phyloP scores from a whole-genome alignment of 2,888 invertebrate genomes.

The Diplazon laetatorius region DNA sequence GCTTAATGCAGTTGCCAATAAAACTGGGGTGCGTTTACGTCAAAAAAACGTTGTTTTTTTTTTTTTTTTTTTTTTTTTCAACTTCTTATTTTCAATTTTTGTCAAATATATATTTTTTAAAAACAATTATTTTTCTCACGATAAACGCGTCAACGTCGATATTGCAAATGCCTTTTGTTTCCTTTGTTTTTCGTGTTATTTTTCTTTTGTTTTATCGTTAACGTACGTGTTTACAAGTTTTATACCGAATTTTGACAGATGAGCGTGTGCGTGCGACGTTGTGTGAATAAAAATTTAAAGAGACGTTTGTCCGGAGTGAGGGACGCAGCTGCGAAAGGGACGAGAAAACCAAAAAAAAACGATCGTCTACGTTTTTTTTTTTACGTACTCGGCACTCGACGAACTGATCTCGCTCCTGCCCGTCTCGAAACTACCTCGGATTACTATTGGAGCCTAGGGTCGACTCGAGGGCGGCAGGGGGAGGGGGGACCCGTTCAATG shows the following conservation, averaged over 20 bases:
- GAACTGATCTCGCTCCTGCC: conserved; percentile 64
- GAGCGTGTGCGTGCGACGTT: conserved; percentile 14
- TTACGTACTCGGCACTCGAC: conserved; percentile 63
- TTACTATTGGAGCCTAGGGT: conserved; percentile 76
- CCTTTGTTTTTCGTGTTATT: too few relatives aligned
- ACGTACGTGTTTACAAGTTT: too few relatives aligned
- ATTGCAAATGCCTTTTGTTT: neutral
- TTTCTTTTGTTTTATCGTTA: too few relatives aligned
- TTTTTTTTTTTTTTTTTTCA: conserved; percentile 23
- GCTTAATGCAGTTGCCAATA: conserved; percentile 67
- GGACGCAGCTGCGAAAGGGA: conserved; percentile 25
- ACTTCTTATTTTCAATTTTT: too few relatives aligned
- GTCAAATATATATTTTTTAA: too few relatives aligned
- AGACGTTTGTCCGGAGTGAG: conserved; percentile 26
- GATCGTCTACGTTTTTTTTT: conserved; percentile 54
- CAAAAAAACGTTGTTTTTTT: neutral
- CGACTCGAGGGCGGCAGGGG: too few relatives aligned
- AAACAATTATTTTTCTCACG: conserved; percentile 23
- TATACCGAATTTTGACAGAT: conserved; percentile 38
- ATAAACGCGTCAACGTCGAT: conserved; percentile 28
- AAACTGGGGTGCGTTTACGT: conserved; percentile 36
- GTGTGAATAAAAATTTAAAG: too few relatives aligned
- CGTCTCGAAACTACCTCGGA: conserved; percentile 77
- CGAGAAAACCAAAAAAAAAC: conserved; percentile 36
- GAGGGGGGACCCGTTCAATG: conserved; percentile 80